Evolutionary conservation across 2,797 vertebrate genomes (phyloP), one percentile per base, ranked within the genome.

Genomic region (Acropternis orthonyx): DNA sequence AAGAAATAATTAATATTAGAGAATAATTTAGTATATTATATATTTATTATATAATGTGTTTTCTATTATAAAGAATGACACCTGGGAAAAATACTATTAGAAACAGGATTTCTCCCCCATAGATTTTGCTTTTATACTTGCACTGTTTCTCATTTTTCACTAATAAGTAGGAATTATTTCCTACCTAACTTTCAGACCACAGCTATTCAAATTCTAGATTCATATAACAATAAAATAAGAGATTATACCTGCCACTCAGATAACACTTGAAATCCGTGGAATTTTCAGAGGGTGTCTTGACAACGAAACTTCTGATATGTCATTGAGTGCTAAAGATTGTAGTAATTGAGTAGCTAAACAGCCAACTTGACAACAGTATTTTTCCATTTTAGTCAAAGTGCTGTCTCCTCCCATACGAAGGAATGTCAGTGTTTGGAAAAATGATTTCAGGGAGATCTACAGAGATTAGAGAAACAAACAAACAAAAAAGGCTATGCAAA

Each of bases 351-450:
- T 4, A 82, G 52, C 43, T 86, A 87, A 86, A 71, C 13, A 85
- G 62, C 49, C 63, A 91, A 63, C 21, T 51, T 49, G 32, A 63
- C 44, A 84, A 78, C 49, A 81, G 10, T 55, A 34, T 81, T 94
- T 93, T 95, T 92, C 62, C 51, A 76, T 84, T 94, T 96, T 69
- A 86, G 62, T n/a, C 10, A 6, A 88, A 88, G 59, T 41, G 23
- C 28, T 62, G 62, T 44, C 69, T 89, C 67, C 79, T 94, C 86
- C 76, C 66, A 73, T 15, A 58, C 5, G 65, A 96, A 73, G 63
- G 85, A 89, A 92, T 68, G 73, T n/a, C 36, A 84, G 18, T 30
- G 23, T 85, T 78, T 56, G 54, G 69, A 69, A 93, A 95, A 95
- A 48, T 39, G 7, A 54, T 68, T 77, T 71, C 41, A 71, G 87